Percentiles rank a stretch among this genome's conserved stretches.
phyloP scores from a whole-genome alignment of 2,113 vertebrate genomes.

The Tiliqua scincoides region DNA sequence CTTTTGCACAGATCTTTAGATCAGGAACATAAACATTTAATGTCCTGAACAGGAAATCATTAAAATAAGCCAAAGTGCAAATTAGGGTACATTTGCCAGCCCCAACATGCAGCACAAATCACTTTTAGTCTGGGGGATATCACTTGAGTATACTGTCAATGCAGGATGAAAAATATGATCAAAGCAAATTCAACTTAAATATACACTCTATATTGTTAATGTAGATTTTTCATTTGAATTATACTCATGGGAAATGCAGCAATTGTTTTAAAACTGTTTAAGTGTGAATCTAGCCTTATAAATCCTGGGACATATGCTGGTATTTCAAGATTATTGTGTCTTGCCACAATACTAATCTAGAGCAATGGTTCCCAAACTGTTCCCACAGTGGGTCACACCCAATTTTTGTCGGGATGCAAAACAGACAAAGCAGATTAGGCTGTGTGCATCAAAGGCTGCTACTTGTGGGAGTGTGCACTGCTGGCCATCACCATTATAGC shows the following conservation, averaged over 20 bases:
- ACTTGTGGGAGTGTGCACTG: too few species aligned
- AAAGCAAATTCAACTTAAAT: not conserved
- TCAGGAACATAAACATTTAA: not conserved
- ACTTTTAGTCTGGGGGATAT: not conserved
- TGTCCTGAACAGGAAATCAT: not conserved
- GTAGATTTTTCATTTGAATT: not conserved
- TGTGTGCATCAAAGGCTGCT: too few species aligned
- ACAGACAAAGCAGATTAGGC: too few species aligned
- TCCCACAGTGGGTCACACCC: too few species aligned
- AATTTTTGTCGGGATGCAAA: too few species aligned
- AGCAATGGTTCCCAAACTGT: too few species aligned
- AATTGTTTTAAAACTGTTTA: too few species aligned
- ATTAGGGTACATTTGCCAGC: not conserved
- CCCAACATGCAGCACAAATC: not conserved
- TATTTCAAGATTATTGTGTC: not conserved
- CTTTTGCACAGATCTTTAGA: not conserved
- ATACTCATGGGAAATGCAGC: not conserved
- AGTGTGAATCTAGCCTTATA: not conserved
- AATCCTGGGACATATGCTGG: not conserved
- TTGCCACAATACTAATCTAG: too few species aligned
- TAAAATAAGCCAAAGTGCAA: not conserved
- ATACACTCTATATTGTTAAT: not conserved
- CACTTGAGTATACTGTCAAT: too few species aligned
- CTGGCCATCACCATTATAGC: too few species aligned
- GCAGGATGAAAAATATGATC: not conserved